Evolutionary conservation across 1,140 invertebrate genomes (phyloP), one percentile per base, ranked within the genome.

Genomic region (Nasonia vitripennis): DNA sequence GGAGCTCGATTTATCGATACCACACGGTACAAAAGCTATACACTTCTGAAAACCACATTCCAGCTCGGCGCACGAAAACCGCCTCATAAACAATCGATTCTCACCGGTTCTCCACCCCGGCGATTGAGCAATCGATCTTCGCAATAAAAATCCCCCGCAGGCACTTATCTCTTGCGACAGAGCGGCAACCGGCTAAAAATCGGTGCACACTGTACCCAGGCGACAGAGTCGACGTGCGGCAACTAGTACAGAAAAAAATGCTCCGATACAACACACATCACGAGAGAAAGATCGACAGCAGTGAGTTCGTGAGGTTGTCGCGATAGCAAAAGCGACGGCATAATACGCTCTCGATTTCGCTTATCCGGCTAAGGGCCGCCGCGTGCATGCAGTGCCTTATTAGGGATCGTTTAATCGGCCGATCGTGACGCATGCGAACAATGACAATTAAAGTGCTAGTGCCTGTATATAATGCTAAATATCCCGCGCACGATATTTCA

Each of bases 341-440:
- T 7, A 71, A 17, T 7, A 71, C 73, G 73, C 73, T 75, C 73
- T 45, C 73, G 73, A 75, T 75, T 31, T 45, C 20, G 34, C 73
- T 37, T 75, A 75, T 45, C 31, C 73, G 73, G 34, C 12, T 45
- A 34, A 75, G 73, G 73, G 73, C 37, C 73, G 73, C 12, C 17
- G 20, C 20, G 5, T 9, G 17, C 34, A 75, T 34, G 4, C 74
- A 81, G 67, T 62, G 74, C 84, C 87, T 78, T 87, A 89, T 90
- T 89, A 87, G 86, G 88, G 86, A 87, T 87, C 80, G 87, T 82
- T 81, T 82, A 87, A 89, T 87, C 86, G 87, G 84, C 84, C 85
- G 88, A 90, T 90, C 88, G 88, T 87, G 87, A 87, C 85, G 87
- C 85, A 88, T 86, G 77, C 82, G 85, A 88, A 88, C 87, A 88